Evolutionary conservation across 2,888 invertebrate genomes (phyloP), one percentile per base, ranked within the genome.

Genomic region (Agrotis ipsilon): DNA sequence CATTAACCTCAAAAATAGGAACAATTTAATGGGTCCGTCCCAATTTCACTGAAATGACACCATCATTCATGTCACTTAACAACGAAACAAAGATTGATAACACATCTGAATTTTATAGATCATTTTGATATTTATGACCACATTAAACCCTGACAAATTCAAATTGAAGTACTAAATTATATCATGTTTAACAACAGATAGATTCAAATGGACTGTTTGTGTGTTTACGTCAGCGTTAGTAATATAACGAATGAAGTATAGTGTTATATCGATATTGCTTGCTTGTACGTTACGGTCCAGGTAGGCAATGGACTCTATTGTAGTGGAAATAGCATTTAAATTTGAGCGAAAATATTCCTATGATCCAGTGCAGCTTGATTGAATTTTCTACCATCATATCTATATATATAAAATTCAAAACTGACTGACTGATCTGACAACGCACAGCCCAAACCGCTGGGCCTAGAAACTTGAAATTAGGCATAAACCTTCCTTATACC

Each of bases 111-210:
- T 80, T 83, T 79, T 86, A 84, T 80, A 83, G 81, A 82, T 75
- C 82, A 81, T 86, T n/a, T 83, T 78, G 59, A 80, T 72, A 83
- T 86, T 88, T 88, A 87, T 85, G 60, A 81, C 73, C 54, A 68
- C 74, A 72, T 74, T 87, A 85, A 88, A 86, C 78, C 64, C 59
- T 62, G 78, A 83, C 78, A 81, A 87, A 87, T 84, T 80, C 69
- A 64, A 81, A 86, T 82, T 80, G 81, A 73, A 66, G 61, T 61
- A 75, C 69, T 83, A 87, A 87, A 87, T 86, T 84, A 86, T 84
- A 59, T 63, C 69, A 63, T 69, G 64, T 77, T 73, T 72, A 64
- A 81, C 67, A 67, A 72, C 78, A n/a, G 27, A 81, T 81, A 77
- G 78, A 72, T 79, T 79, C 62, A 62, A 79, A 71, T 71, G 57